Conservation (phyloP, 2,113 vertebrate species). For the Fukomys damarensis region DNA sequence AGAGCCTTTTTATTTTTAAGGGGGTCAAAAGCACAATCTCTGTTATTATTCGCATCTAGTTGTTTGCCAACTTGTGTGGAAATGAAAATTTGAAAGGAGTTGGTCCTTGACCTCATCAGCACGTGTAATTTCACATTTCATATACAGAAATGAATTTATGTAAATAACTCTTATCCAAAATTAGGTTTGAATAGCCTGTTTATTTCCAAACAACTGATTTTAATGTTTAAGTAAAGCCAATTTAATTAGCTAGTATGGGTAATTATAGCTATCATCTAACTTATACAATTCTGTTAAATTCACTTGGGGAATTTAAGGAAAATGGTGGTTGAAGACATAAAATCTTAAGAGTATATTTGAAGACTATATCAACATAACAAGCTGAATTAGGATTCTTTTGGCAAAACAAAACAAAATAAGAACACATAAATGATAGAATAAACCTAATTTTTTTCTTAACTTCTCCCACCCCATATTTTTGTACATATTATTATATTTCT, state of each 20-base stretch:
- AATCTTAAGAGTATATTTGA: conserved; percentile 18
- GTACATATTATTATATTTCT: not conserved
- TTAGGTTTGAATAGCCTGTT: not conserved
- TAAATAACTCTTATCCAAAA: not conserved
- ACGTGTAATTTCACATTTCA: conserved; percentile 21
- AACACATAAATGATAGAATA: conserved; percentile 49
- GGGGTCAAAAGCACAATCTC: conserved; percentile 23
- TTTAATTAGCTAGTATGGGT: conserved; percentile 42
- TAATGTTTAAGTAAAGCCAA: conserved; percentile 44
- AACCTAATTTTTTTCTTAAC: not conserved
- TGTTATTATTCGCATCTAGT: conserved; percentile 58
- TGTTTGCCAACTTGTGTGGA: conserved; percentile 61
- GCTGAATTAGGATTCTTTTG: conserved; percentile 34
- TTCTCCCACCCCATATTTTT: not conserved
- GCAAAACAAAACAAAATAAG: not conserved
- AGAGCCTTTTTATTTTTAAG: conserved; percentile 60
- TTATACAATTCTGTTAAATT: conserved; percentile 46
- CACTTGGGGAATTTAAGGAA: conserved; percentile 19
- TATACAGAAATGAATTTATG: not conserved
- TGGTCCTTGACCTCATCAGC: conserved; percentile 50
- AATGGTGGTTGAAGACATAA: conserved; percentile 27
- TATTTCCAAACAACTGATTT: not conserved
- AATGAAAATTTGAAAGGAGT: conserved; percentile 58
- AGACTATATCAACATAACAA: not conserved
- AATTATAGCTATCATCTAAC: conserved; percentile 32